Evolutionary conservation across 1,140 invertebrate genomes (phyloP), one percentile per base, ranked within the genome.

Genomic region (Heliconius hermathena): DNA sequence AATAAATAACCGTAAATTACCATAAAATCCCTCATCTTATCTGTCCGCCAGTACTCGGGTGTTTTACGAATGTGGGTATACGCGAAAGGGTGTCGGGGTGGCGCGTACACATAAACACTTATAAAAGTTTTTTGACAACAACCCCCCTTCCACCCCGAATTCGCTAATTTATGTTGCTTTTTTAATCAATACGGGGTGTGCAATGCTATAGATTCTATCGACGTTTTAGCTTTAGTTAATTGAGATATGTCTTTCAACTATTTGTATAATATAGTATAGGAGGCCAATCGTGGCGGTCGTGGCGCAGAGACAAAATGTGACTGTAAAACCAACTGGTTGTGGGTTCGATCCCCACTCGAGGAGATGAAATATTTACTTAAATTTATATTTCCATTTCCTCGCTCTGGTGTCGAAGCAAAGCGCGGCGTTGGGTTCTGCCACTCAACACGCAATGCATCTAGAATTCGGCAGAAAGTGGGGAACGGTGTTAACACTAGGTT

Each of bases 151-250:
- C 86, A 87, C 87, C 86, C 83, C 85, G 87, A 90, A 91, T 92
- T 93, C 91, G 93, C 92, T 94, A 94, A 94, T 94, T 93, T 94
- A 94, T 93, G 93, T 93, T 92, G 92, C 91, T 93, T 94, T 94
- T 94, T 94, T 94, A 94, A 94, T 94, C 93, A 94, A 94, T 94
- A 94, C 89, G 81, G 85, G 73, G 46, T 73, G 81, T 83, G 84
- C 84, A 83, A 82, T 84, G 84, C 86, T 90, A 92, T 92, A 91
- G 89, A 86, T 90, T 89, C 87, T 85, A 92, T 92, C 89, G 89
- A 82, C 81, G 79, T 22, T 41, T 72, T 72, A 72, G n/a, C 22
- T 66, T 29, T 66, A 29, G n/a, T 66, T 66, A 66, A 66, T 66
- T 66, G 22, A 11, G 60, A 66, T 29, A 57, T 57, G n/a, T 22